These are phyloP conservation scores for Philereme transversata DNA, from an alignment of 2,888 invertebrate genomes.

Conservation along the genomic window DNA sequence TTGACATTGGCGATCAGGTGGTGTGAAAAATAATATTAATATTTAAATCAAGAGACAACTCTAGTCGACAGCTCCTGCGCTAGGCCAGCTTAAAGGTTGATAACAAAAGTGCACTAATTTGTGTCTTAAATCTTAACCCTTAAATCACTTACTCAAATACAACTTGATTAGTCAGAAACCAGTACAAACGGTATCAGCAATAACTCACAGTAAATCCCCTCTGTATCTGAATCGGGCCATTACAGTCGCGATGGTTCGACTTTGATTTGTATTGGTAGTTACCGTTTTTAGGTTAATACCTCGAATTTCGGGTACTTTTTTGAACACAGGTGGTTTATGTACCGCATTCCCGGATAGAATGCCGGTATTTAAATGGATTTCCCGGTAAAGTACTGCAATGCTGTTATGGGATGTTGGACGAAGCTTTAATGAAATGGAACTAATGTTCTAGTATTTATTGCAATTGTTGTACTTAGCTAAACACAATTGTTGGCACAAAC, in stretches of 20 bases:
- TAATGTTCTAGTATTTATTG: too few relatives aligned
- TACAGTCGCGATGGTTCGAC: conserved; percentile 37
- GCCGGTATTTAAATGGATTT: conserved; percentile 9
- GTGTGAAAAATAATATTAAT: too few relatives aligned
- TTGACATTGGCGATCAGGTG: too few relatives aligned
- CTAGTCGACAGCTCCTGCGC: too few relatives aligned
- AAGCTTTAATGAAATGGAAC: not conserved
- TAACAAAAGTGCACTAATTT: not conserved
- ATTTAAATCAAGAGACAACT: too few relatives aligned
- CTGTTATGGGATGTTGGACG: conserved; percentile 1
- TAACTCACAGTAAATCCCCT: conserved; percentile 37
- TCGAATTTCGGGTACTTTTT: conserved; percentile 35
- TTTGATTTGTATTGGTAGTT: conserved; percentile 45
- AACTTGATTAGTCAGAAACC: conserved; percentile 30
- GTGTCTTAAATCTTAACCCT: not conserved
- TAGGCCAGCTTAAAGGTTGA: too few relatives aligned
- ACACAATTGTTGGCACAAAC: too few relatives aligned
- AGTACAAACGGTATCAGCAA: conserved; percentile 31
- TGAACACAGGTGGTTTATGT: conserved; percentile 32
- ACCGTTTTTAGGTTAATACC: conserved; percentile 44
- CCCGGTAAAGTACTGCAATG: conserved; percentile 7
- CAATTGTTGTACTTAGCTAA: too few relatives aligned
- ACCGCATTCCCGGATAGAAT: conserved; percentile 22
- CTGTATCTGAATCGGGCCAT: conserved; percentile 39
- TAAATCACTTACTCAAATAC: conserved; percentile 17